A percentile compares a stretch with the other conserved stretches of the same genome.
phyloP scores from a whole-genome alignment of 2,113 vertebrate species.

The Chamaea fasciata region DNA sequence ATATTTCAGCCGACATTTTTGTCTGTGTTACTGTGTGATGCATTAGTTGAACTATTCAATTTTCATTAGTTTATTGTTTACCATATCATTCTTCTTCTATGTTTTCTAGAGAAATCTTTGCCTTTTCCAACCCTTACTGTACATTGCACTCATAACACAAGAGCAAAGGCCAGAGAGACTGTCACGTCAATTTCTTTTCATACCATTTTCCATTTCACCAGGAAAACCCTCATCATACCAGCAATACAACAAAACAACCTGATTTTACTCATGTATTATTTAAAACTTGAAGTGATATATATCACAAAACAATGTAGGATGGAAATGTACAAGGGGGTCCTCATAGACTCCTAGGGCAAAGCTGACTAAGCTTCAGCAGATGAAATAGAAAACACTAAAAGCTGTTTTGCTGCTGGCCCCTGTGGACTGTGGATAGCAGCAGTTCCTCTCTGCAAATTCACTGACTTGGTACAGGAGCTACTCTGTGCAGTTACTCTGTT shows the following conservation, averaged over 20 bases:
- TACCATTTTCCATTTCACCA: not conserved
- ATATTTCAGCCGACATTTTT: conserved; percentile 36
- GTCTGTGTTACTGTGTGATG: not conserved
- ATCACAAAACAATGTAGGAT: not conserved
- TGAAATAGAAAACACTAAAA: not conserved
- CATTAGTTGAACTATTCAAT: not conserved
- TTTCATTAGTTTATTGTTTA: conserved; percentile 17
- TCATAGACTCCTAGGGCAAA: not conserved
- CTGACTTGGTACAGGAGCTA: not conserved
- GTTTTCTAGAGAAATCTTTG: not conserved
- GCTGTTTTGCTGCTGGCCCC: not conserved
- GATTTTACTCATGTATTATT: not conserved
- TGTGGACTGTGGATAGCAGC: not conserved
- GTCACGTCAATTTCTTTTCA: not conserved
- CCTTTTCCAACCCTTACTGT: not conserved
- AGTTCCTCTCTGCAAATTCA: not conserved
- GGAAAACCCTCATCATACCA: not conserved
- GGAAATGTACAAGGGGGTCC: not conserved
- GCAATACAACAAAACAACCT: not conserved
- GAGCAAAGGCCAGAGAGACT: not conserved
- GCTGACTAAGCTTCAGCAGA: not conserved
- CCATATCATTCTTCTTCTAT: not conserved
- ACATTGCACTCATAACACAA: not conserved
- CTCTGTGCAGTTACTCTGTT: too few relatives aligned
- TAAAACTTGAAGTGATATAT: not conserved